Base-by-base conservation (phyloP, 2,797 vertebrate species). In the Acanthurus lineatus region DNA sequence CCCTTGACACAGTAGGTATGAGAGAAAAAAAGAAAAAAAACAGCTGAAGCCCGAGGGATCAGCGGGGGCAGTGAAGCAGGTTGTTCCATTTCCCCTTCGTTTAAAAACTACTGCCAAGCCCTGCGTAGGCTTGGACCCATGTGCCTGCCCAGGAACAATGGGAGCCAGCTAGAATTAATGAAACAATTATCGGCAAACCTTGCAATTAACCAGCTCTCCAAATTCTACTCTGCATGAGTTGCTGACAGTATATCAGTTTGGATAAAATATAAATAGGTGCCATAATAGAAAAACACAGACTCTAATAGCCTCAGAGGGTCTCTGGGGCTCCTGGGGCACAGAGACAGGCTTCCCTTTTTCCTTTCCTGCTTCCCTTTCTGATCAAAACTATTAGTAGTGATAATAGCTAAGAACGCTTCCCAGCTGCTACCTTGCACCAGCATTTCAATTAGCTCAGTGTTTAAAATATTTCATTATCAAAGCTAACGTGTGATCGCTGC, bases 361-460 rank as follows among this genome's bases (percentile, higher is more conserved):
- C 80, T 59, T 70, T 92, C 79, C 75, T 79, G 83, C 81, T 91
- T 88, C 79, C 89, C 66, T 61, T 94, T 91, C 93, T 87, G 93
- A 95, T 95, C 93, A 90, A 88, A 92, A 89, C 85, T 93, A 96
- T 97, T 96, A 95, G 93, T 86, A 90, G 95, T 94, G 94, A 94
- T 95, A 96, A 95, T 95, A 91, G 90, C 93, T 87, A 25, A 70
- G 91, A 89, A 90, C 84, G 89, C 92, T 86, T 93, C 89, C 93
- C 96, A 97, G 96, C 96, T 97, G 95, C 93, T 94, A 93, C 94
- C 75, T 73, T 87, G 85, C 38, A 75, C 58, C 69, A 40, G 79
- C 77, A 69, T 91, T 91, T 89, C 83, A 91, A 89, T 89, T 90
- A 91, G 87, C 52, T 22, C 42, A 69, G 81, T 84, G 84, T 89